Percentiles rank a stretch among this genome's conserved stretches.
Conservation (phyloP, 2,113 vertebrate genomes). For the Tylochromis polylepis region DNA sequence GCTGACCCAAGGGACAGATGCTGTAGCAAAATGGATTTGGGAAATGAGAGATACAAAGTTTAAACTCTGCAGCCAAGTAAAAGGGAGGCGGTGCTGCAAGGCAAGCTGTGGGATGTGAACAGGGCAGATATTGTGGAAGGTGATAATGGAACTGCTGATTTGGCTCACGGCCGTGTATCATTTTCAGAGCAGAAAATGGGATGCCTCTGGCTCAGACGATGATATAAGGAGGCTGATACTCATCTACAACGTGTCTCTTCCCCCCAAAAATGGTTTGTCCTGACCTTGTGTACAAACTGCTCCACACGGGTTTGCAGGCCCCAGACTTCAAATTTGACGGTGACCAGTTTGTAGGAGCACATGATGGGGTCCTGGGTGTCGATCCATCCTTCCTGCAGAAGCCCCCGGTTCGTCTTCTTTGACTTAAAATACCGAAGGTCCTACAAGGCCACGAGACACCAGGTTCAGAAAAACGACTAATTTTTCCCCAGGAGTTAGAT, state of each 20-base stretch:
- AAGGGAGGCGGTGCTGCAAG: neutral
- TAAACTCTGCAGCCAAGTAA: neutral
- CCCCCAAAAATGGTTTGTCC: neutral
- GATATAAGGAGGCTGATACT: neutral
- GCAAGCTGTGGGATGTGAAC: neutral
- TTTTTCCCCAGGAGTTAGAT: neutral
- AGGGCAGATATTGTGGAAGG: neutral
- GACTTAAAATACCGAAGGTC: conserved; percentile 92
- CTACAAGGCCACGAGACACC: conserved; percentile 59
- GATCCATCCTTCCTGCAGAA: conserved; percentile 91
- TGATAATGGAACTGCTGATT: neutral
- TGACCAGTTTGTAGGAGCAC: conserved; percentile 99
- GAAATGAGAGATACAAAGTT: conserved; percentile 13
- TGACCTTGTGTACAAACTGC: conserved; percentile 98
- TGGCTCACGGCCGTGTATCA: neutral
- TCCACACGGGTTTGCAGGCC: conserved; percentile 97
- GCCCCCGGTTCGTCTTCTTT: conserved; percentile 89
- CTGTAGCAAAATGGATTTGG: conserved; percentile 18
- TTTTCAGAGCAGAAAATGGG: neutral
- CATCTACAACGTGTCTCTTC: neutral
- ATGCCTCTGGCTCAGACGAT: neutral
- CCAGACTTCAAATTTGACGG: conserved; percentile 98
- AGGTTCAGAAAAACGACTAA: neutral
- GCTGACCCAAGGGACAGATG: neutral
- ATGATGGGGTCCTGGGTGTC: conserved; percentile 90